Evolutionary conservation across 2,888 invertebrate genomes (phyloP).

Genomic region (Seira ritae): DNA sequence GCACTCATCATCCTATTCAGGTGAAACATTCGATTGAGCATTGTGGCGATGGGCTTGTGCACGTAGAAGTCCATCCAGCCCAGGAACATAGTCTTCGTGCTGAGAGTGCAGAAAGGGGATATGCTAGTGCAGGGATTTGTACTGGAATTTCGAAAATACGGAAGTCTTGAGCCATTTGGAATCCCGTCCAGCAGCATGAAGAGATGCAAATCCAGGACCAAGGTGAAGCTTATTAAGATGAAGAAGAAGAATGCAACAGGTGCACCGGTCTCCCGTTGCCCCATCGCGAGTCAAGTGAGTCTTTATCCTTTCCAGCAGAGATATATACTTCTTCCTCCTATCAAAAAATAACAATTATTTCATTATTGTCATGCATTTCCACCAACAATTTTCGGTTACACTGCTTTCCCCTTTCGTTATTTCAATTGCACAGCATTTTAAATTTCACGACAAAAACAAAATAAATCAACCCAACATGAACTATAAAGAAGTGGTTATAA

Average conservation of each 20-base stretch:
- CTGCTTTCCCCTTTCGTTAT: no score
- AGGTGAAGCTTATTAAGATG: constrained; percentile 7
- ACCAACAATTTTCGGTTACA: no score
- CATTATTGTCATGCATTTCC: no score
- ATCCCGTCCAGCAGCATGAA: constrained; percentile 38
- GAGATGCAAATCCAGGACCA: constrained; percentile 43
- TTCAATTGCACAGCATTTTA: no score
- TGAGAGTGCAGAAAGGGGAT: constrained; percentile 87
- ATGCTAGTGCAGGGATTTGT: constrained; percentile 76
- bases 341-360: background rate
- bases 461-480: no score
- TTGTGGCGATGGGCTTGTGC: constrained; percentile 86
- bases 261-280: constrained; percentile 27
- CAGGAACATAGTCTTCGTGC: constrained; percentile 88
- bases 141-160: constrained; percentile 40
- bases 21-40: constrained; percentile 82
- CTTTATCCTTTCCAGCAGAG: no score
- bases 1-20: constrained; percentile 84
- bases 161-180: constrained; percentile 40
- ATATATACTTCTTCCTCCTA: no score
- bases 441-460: no score
- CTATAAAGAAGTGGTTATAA: no score
- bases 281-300: constrained; percentile 1
- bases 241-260: constrained; percentile 31
- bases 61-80: constrained; percentile 91